Percentiles rank a stretch among this genome's conserved stretches.
phyloP scores from a whole-genome alignment of 2,797 vertebrate genomes.

The Rhyacichthys aspro region DNA sequence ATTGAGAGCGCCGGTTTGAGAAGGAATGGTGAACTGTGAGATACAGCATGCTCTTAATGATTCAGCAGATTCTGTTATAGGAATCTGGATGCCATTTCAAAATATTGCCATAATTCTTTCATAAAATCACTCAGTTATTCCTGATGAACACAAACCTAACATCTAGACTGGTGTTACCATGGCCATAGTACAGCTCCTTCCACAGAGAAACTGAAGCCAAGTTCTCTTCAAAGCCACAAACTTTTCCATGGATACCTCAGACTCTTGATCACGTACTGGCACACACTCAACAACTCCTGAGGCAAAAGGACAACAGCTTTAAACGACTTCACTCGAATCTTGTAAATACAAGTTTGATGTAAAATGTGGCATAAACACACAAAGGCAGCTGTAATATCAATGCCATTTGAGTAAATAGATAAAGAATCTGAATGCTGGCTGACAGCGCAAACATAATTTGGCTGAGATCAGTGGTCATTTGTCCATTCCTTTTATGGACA shows the following conservation, averaged over 20 bases:
- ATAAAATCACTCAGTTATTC: too few relatives aligned
- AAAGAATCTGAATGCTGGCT: too few relatives aligned
- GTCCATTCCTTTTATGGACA: conserved; percentile 44
- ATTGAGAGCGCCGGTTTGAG: conserved; percentile 11
- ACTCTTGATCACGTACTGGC: neutral
- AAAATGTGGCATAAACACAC: too few relatives aligned
- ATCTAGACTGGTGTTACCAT: neutral
- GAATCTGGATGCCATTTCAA: too few relatives aligned
- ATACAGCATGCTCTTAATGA: conserved; percentile 13
- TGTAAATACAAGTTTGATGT: too few relatives aligned
- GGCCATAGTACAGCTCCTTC: neutral
- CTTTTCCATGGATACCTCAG: too few relatives aligned
- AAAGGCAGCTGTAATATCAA: too few relatives aligned
- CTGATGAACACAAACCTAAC: too few relatives aligned
- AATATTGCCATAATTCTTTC: too few relatives aligned
- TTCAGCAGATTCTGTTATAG: neutral
- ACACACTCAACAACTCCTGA: neutral
- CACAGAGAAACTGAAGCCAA: neutral
- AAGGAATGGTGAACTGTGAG: conserved; percentile 14
- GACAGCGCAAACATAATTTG: conserved; percentile 24
- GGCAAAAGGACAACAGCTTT: neutral
- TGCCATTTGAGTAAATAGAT: too few relatives aligned
- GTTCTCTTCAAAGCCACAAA: neutral
- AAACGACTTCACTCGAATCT: neutral
- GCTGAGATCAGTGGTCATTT: conserved; percentile 31